Evolutionary conservation across 2,888 invertebrate genomes (phyloP).

Genomic region (Drosophila nigricruria): DNA sequence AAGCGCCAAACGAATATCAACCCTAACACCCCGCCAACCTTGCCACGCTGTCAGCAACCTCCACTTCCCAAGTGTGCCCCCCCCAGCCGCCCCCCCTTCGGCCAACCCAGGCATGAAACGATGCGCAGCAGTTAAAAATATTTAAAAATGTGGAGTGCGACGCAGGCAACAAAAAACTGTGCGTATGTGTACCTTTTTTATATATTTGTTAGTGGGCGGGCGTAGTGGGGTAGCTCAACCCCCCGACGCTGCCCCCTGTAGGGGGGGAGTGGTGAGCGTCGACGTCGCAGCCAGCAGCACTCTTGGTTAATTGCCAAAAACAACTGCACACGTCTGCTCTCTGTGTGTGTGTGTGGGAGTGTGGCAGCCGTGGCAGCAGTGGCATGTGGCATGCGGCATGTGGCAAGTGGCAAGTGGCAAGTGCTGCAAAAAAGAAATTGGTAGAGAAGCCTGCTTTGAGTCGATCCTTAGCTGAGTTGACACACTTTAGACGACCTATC

Average conservation of each 20-base stretch:
- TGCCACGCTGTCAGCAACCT: not conserved
- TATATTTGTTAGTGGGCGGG: constrained; percentile 2
- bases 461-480: not conserved
- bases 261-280: not conserved
- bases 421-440: not conserved
- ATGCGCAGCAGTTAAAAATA: constrained; percentile 80
- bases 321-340: constrained; percentile 28
- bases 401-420: not conserved
- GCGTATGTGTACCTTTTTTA: constrained; percentile 61
- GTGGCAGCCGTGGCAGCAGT: not conserved
- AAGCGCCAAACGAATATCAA: constrained; percentile 65
- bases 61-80: not conserved
- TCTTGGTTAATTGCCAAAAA: constrained; percentile 80
- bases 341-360: not conserved
- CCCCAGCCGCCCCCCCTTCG: not conserved
- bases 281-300: constrained; percentile 57
- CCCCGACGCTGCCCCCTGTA: not conserved
- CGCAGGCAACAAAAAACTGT: constrained; percentile 50
- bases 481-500: not conserved
- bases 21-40: constrained; percentile 41
- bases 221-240: not conserved
- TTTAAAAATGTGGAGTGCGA: constrained; percentile 74
- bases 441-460: not conserved
- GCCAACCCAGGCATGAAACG: constrained; percentile 34
- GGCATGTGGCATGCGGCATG: not conserved